Base-by-base conservation (phyloP, 2,888 invertebrate genomes). In the Spisula subtruncata region DNA sequence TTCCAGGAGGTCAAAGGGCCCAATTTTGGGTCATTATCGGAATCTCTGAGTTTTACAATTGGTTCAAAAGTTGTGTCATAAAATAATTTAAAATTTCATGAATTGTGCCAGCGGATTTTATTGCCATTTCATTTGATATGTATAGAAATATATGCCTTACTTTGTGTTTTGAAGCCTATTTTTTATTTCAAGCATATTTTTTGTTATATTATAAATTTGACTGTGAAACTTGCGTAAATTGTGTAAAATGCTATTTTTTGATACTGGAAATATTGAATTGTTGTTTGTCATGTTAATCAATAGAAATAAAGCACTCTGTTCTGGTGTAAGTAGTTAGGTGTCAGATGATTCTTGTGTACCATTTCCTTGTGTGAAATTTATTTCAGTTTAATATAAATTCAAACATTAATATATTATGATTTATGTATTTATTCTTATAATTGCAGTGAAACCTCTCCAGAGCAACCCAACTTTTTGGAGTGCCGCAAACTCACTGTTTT, bases 181-280 rank as follows among this genome's bases (percentile, higher is more conserved):
- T 66, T 18, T 66, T 66, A 66, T 66, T 66, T 66, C 25, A 66
- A 66, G 60, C 60, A 66, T 66, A 75, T 75, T 75, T n/a, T 75
- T 75, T 75, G 75, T 75, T 75, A 75, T 75, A 35, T n/a, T n/a
- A n/a, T n/a, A n/a, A n/a, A 25, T 66, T 66, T 66, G 18, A 32
- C 35, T 75, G 75, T 75, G 35, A 75, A 75, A 35, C 75, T 75
- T 75, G 75, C 75, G 20, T 75, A 75, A 35, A 35, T 32, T 75
- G 29, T 75, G 35, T 32, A 75, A 75, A 75, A 75, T 75, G 75
- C 75, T 75, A 75, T 75, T 35, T 75, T 75, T 75, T 75, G 35
- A 75, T 75, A 75, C 75, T 75, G 75, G 75, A 35, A 32, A 35
- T 75, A 75, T 75, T 75, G 16, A 18, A 75, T 14, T 35, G 75